Percentiles rank a stretch among this genome's conserved stretches.
These are phyloP conservation scores for Atrina japonica DNA, from an alignment of 2,888 invertebrate genomes.

Conservation along the genomic window DNA sequence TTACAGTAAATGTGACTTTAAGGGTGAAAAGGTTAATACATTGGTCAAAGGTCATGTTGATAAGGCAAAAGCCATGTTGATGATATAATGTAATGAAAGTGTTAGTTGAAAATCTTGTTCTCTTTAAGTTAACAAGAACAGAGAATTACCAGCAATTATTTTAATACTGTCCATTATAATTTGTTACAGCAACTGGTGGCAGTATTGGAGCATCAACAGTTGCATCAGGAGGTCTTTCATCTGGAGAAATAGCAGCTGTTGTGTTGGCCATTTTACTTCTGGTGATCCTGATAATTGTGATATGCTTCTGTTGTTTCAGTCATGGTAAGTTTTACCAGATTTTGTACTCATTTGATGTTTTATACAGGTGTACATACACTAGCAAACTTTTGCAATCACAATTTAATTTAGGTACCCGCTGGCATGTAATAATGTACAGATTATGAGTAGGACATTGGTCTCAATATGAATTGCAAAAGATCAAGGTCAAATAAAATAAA, in stretches of 20 bases:
- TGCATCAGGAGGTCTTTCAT: conserved; percentile 42
- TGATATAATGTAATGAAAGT: too few species aligned
- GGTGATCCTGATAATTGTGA: conserved; percentile 42
- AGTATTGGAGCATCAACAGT: conserved; percentile 40
- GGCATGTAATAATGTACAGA: too few species aligned
- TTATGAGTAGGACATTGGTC: too few species aligned
- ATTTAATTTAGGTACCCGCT: not conserved
- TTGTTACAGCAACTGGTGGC: not conserved
- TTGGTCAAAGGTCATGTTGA: too few species aligned
- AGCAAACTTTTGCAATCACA: not conserved
- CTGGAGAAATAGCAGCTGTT: conserved; percentile 54
- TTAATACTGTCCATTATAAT: not conserved
- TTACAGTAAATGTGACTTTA: too few species aligned
- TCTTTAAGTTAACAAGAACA: too few species aligned
- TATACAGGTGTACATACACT: not conserved
- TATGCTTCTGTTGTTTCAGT: conserved; percentile 47
- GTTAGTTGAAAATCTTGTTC: too few species aligned
- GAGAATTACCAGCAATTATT: too few species aligned
- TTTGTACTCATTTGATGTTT: not conserved
- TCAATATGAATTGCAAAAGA: too few species aligned
- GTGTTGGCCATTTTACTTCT: conserved; percentile 45
- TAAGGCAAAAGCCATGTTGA: too few species aligned
- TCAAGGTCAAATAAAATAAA: too few species aligned
- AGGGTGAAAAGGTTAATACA: too few species aligned
- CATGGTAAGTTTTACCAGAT: conserved; percentile 26